Base-by-base conservation (phyloP, 2,888 invertebrate genomes). In the Aleiodes testaceus region DNA sequence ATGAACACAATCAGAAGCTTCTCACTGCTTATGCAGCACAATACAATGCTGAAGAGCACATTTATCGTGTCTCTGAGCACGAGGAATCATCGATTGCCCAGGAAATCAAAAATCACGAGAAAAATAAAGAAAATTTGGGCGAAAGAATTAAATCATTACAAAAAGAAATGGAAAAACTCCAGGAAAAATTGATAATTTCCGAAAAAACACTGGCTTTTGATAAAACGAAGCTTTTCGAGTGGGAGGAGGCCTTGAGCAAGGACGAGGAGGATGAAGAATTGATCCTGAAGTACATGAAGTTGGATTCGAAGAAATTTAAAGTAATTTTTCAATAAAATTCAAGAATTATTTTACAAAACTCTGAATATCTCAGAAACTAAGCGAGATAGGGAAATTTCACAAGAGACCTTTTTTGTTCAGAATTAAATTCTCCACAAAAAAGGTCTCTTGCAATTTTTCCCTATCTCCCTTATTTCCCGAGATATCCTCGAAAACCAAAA, bases 141-240 rank as follows among this genome's bases (percentile, higher is more conserved):
- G 89, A 73, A 77, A 90, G 73, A 88, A 89, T 85, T 80, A 88
- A 85, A 79, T 84, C 5, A 1, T 64, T 84, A 16, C 78, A 82
- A 36, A 79, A 73, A 18, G 90, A 90, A 70, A 89, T 93, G 42
- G 86, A 88, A 0, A 90, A 89, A 49, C 85, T 91, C 2, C 87
- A 91, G 26, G 89, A 89, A 52, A 92, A 91, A 84, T 90, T 95
- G 42, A 92, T 93, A 74, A 85, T 88, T 9, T 82, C 92, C 11
- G 93, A 94, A 79, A 88, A 89, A 26, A 91, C 91, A 76, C 92
- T 94, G 1, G 91, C 92, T 71, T 92, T 93, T 84, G 94, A 93
- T 75, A 89, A 91, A 26, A 91, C 91, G 16, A 92, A 92, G 0
- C 83, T 95, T 66, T 88, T 90, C 55, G 92, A 93, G 65, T 94